Evolutionary conservation across 2,113 vertebrate genomes (phyloP).

Genomic region (Cyanocitta stelleri): DNA sequence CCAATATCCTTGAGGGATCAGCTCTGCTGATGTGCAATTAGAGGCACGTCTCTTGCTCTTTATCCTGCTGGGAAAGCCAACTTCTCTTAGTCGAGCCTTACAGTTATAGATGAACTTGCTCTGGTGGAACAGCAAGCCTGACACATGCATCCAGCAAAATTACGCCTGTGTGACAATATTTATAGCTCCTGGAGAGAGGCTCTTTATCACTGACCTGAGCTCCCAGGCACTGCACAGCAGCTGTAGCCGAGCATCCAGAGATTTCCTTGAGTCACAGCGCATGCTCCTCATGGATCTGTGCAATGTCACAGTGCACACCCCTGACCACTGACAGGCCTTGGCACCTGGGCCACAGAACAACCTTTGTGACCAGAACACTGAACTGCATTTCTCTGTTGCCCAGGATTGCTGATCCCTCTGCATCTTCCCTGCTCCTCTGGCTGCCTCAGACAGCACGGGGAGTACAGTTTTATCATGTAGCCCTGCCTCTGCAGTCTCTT

Average conservation of each 20-base stretch:
- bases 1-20: slow-evolving; percentile 33
- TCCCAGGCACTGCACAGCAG: neutral
- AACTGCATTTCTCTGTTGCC: neutral
- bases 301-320: neutral
- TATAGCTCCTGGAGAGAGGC: slow-evolving; percentile 33
- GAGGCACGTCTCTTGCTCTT: slow-evolving; percentile 1
- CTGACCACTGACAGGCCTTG: neutral
- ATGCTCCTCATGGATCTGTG: neutral
- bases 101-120: slow-evolving; percentile 50
- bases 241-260: neutral
- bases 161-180: slow-evolving; percentile 43
- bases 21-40: slow-evolving; percentile 45
- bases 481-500: neutral
- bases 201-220: slow-evolving; percentile 42
- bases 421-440: neutral
- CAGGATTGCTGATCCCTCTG: neutral
- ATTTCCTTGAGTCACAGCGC: neutral
- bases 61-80: slow-evolving; percentile 35
- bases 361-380: neutral
- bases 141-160: slow-evolving; percentile 28
- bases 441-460: neutral
- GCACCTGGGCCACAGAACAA: neutral
- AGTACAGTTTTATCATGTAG: neutral
- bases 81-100: slow-evolving; percentile 39
- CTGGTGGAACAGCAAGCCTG: slow-evolving; percentile 32